Evolutionary conservation across 2,888 invertebrate species (phyloP), one percentile per base, ranked within the genome.

Genomic region (Malacosoma neustria): DNA sequence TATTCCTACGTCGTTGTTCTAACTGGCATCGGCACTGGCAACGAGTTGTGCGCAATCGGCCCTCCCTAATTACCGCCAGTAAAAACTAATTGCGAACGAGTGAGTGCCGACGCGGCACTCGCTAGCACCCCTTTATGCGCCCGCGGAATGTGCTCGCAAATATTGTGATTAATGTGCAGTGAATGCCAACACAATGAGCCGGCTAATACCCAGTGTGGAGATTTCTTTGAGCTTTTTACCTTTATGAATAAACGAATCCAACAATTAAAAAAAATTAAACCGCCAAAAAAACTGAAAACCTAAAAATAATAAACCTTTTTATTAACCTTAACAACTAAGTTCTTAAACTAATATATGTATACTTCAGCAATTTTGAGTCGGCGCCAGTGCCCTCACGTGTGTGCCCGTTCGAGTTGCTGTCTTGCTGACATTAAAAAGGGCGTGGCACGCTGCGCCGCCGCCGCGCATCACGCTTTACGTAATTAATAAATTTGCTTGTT

Each of bases 21-120:
- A 22, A 22, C 22, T 7, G 22, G 22, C 22, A 22, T 43, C 42
- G 43, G 42, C 47, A 54, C 56, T 49, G 53, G 59, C 61, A 57
- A 57, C 57, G 62, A 63, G 61, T 57, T 58, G 63, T 53, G 63
- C 71, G 66, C 74, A 72, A 75, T 79, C 73, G 72, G 67, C 70
- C 57, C 64, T 61, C 69, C 70, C 72, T 75, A 75, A 79, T 77
- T 77, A 77, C 72, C 60, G 61, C 61, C 69, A 72, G 75, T 75
- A 77, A 80, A 77, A 79, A 80, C 72, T 75, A 77, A 77, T 77
- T 76, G 73, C 70, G 56, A 68, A 57, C 68, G 65, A 64, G 59
- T 51, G 59, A 54, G 51, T 53, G 35, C 31, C 11, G 14, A 30
- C 38, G 32, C 29, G 30, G 29, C 22, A 7, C 7, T 29, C 11